Percentiles rank a stretch among this genome's conserved stretches.
phyloP scores from a whole-genome alignment of 2,113 vertebrate species.

The Acanthisitta chloris region DNA sequence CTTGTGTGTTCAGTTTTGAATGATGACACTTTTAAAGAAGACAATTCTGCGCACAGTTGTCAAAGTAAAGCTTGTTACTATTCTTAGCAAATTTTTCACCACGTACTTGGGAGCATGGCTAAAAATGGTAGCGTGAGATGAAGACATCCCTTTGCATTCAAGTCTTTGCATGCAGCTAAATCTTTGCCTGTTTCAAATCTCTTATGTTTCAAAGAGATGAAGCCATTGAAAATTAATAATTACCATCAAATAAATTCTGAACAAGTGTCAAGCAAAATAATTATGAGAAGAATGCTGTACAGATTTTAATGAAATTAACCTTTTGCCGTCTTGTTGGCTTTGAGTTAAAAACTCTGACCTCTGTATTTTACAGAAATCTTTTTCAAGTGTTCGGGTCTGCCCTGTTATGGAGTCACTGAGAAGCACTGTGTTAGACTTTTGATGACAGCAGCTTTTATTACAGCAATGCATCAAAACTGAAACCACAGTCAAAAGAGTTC shows the following conservation, averaged over 20 bases:
- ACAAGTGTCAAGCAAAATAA: not conserved
- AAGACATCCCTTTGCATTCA: not conserved
- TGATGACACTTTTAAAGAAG: not conserved
- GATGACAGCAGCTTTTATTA: not conserved
- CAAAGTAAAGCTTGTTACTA: not conserved
- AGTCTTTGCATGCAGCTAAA: not conserved
- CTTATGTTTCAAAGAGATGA: not conserved
- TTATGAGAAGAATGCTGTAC: not conserved
- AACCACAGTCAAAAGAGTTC: not conserved
- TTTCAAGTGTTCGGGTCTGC: not conserved
- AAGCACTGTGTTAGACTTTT: not conserved
- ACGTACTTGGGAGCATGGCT: not conserved
- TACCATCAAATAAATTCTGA: not conserved
- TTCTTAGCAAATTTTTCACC: not conserved
- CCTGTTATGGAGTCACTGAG: not conserved
- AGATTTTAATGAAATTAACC: not conserved
- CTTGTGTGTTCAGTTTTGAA: not conserved
- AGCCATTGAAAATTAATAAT: not conserved
- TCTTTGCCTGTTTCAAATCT: not conserved
- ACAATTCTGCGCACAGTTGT: not conserved
- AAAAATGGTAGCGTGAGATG: not conserved
- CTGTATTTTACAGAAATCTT: not conserved
- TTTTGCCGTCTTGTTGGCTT: not conserved
- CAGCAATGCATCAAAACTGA: not conserved
- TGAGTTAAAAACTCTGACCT: not conserved